Conservation (phyloP, 2,113 vertebrate genomes). For the Prochilodus magdalenae region DNA sequence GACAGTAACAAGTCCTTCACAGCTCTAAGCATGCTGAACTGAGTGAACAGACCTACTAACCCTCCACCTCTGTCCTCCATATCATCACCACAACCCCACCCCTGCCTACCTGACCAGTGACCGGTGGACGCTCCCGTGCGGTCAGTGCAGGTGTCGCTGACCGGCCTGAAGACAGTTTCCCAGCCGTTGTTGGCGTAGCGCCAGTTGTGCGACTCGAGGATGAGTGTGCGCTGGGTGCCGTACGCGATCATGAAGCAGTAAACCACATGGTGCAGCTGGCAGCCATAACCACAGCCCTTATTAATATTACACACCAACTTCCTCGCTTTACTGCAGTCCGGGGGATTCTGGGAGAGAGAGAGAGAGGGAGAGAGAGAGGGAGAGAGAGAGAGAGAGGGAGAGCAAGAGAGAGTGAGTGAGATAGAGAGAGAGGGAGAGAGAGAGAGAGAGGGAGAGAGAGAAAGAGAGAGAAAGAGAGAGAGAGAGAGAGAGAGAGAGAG, state of each 20-base stretch:
- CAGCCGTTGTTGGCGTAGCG: slow-evolving; percentile 94
- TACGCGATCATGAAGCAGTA: slow-evolving; percentile 99
- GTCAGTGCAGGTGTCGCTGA: slow-evolving; percentile 95
- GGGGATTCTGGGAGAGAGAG: slow-evolving; percentile 84
- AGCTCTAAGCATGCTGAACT: too few species aligned
- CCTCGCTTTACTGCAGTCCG: slow-evolving; percentile 95
- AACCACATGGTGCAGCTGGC: slow-evolving; percentile 97
- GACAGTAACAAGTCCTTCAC: too few species aligned
- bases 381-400: too few species aligned
- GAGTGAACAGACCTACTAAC: too few species aligned
- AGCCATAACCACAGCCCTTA: slow-evolving; percentile 98
- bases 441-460: too few species aligned
- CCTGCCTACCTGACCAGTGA: slow-evolving; percentile 92
- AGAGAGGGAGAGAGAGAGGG: too few species aligned
- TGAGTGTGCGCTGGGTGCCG: slow-evolving; percentile 92
- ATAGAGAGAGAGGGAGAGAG: too few species aligned
- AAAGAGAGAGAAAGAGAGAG: neutral
- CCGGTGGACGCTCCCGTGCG: slow-evolving; percentile 88
- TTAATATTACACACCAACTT: slow-evolving; percentile 99
- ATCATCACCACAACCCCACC: too few species aligned
- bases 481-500: too few species aligned
- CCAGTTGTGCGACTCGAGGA: slow-evolving; percentile 98
- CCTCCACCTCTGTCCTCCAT: too few species aligned
- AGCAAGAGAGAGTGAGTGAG: too few species aligned
- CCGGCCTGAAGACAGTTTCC: slow-evolving; percentile 96